Evolutionary conservation across 2,888 invertebrate genomes (phyloP), one percentile per base, ranked within the genome.

Genomic region (Agonum fuliginosum): DNA sequence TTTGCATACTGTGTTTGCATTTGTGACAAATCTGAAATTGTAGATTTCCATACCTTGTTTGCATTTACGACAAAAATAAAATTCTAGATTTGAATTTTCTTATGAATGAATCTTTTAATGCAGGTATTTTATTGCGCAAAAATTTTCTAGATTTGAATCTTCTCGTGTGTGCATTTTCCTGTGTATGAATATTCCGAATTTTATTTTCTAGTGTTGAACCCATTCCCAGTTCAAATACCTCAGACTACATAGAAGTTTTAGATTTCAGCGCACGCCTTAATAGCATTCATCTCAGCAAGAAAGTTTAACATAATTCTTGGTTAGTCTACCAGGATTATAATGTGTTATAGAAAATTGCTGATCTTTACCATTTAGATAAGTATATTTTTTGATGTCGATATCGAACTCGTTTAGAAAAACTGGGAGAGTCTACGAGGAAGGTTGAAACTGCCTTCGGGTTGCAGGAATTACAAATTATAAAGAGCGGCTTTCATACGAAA

Each of bases 301-400:
- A 34, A 62, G 41, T 67, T 67, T 67, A 67, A 41, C 41, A 41
- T 41, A 67, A 67, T 67, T 19, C 37, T 67, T 19, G 41, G 67
- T 41, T 67, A 62, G 67, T 12, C 24, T n/a, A 20, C 41, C 37
- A 14, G 19, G 20, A 67, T 67, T 67, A 67, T 67, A 41, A 67
- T 67, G 67, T 67, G 37, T 41, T 67, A 62, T 62, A 67, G 67
- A 67, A 67, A 67, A 67, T 67, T 37, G 37, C 67, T 37, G 67
- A 67, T 67, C 67, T 67, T 20, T 67, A 20, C 67, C 37, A 37
- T 67, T 17, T 67, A 67, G 41, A 62, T 62, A 62, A 62, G 58
- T 62, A 62, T 62, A 30, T 30, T 30, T 41, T 67, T 67, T 37
- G 67, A 67, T 67, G 41, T 37, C 5, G 14, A 8, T 19, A 22